Conservation (phyloP, 2,888 invertebrate species). For the Euplagia quadripunctaria region DNA sequence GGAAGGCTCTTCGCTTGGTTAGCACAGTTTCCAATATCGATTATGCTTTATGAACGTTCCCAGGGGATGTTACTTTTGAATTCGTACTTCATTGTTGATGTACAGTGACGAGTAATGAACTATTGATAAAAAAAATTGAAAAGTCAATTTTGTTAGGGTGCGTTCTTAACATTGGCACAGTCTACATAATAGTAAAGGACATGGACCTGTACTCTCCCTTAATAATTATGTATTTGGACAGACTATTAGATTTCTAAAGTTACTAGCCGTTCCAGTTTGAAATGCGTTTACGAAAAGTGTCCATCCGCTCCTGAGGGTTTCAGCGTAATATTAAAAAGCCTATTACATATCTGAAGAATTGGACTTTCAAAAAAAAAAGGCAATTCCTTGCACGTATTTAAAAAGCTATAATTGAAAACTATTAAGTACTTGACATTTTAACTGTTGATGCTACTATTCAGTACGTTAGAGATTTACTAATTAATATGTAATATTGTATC, state of each 20-base stretch:
- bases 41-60: neutral
- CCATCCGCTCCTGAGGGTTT: neutral
- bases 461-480: too few species aligned
- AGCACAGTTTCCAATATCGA: slow-evolving; percentile 4
- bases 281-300: neutral
- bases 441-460: too few species aligned
- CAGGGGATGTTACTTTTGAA: neutral
- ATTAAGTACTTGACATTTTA: too few species aligned
- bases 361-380: too few species aligned
- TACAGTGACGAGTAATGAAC: neutral
- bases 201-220: neutral
- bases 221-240: too few species aligned
- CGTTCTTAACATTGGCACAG: too few species aligned
- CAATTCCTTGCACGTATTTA: too few species aligned
- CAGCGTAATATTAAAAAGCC: neutral
- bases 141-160: neutral
- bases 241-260: too few species aligned
- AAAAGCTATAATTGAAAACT: too few species aligned
- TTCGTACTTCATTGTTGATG: neutral
- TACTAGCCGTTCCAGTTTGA: neutral
- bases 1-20: slow-evolving; percentile 8
- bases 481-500: too few species aligned
- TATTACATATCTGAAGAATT: neutral
- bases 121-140: neutral
- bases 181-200: too few species aligned